phyloP scores from a whole-genome alignment of 2,797 vertebrate genomes.

The Centroberyx gerrardi region DNA sequence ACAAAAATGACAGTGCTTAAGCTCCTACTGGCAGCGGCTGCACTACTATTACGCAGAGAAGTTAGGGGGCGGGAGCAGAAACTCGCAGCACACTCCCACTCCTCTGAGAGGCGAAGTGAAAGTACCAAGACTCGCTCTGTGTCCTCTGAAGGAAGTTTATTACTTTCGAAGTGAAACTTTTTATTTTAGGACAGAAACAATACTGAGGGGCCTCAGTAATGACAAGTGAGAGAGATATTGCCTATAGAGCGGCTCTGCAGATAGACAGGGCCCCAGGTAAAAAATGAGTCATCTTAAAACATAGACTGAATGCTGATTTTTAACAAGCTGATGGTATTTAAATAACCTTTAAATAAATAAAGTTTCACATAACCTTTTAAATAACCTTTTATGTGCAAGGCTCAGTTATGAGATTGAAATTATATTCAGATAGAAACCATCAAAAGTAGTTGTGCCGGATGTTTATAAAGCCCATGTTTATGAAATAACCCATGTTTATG shows the following conservation, averaged over 20 bases:
- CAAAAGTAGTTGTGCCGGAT: slow-evolving; percentile 1
- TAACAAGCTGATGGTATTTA: slow-evolving; percentile 23
- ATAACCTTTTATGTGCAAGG: slow-evolving; percentile 29
- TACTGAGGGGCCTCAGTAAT: slow-evolving; percentile 16
- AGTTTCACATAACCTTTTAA: slow-evolving; percentile 13
- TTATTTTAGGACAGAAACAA: not conserved
- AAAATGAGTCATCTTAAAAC: slow-evolving; percentile 30
- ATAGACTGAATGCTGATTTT: slow-evolving; percentile 19
- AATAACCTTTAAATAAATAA: slow-evolving; percentile 27
- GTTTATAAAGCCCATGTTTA: slow-evolving; percentile 2
- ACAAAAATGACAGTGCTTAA: slow-evolving; percentile 59
- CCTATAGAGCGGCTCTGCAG: not conserved
- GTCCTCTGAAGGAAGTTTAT: not conserved
- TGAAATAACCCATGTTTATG: slow-evolving; percentile 31
- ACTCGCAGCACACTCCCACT: slow-evolving; percentile 24
- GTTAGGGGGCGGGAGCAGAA: not conserved
- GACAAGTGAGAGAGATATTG: not conserved
- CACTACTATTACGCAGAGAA: slow-evolving; percentile 33
- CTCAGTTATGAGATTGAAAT: not conserved
- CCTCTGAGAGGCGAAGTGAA: slow-evolving; percentile 29
- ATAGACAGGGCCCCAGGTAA: not conserved
- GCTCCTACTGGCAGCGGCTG: slow-evolving; percentile 42
- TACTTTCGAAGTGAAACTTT: not conserved
- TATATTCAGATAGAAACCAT: slow-evolving; percentile 1
- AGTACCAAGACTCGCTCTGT: not conserved